phyloP scores from a whole-genome alignment of 2,888 invertebrate genomes.

The Camponotus fellah region DNA sequence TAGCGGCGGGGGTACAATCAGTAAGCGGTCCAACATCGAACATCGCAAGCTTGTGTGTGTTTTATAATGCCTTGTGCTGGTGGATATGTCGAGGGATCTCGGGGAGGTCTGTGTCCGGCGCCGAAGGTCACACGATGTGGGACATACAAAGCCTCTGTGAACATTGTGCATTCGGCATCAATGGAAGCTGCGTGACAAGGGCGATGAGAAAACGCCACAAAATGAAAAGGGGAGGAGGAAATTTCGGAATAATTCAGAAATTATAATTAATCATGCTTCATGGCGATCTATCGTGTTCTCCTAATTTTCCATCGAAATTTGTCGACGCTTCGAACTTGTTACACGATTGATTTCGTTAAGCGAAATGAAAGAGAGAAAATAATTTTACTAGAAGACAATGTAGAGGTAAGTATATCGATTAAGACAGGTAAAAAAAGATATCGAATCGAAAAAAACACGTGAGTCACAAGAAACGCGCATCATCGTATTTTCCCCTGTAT shows the following conservation, averaged over 20 bases:
- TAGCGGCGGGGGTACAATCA: constrained; percentile 73
- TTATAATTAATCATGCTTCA: constrained; percentile 36
- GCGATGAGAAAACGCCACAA: constrained; percentile 50
- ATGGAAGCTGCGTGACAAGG: constrained; percentile 79
- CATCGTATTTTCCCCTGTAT: not conserved
- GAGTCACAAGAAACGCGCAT: constrained; percentile 1
- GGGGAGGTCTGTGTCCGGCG: constrained; percentile 81
- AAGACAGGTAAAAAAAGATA: not conserved
- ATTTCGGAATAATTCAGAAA: not conserved
- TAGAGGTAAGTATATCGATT: not conserved
- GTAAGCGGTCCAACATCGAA: constrained; percentile 84
- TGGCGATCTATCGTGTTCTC: constrained; percentile 42
- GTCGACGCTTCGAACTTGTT: not conserved
- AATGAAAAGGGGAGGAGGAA: not conserved
- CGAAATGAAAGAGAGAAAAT: not conserved
- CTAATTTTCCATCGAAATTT: not conserved
- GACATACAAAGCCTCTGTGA: constrained; percentile 85
- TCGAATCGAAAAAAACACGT: constrained; percentile 11
- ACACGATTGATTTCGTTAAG: not conserved
- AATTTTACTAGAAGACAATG: not conserved
- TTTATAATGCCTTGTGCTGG: constrained; percentile 80
- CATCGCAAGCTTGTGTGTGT: constrained; percentile 83
- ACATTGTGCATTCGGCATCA: constrained; percentile 84
- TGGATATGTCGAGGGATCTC: constrained; percentile 81
- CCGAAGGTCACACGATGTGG: constrained; percentile 81